A percentile compares a stretch with the other conserved stretches of the same genome.
phyloP scores from a whole-genome alignment of 2,888 invertebrate genomes.

The Phengaris arion region DNA sequence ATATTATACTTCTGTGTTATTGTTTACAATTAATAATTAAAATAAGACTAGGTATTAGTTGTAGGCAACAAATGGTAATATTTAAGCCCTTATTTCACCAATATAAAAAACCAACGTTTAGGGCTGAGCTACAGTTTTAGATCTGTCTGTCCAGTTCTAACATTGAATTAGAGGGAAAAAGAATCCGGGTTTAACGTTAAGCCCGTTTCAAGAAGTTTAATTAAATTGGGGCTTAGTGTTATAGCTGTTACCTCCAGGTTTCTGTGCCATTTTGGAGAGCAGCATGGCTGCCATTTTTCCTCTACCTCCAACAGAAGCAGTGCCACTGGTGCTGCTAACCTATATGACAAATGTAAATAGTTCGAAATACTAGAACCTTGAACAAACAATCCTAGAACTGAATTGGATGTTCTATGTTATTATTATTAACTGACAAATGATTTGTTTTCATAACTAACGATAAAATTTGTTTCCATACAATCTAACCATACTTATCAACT shows the following conservation, averaged over 20 bases:
- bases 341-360: constrained; percentile 34
- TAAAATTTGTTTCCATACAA: not conserved
- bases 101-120: too few relatives aligned
- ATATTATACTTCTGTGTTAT: too few relatives aligned
- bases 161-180: too few relatives aligned
- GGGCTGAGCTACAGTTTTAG: too few relatives aligned
- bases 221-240: not conserved
- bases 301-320: constrained; percentile 54
- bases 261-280: constrained; percentile 56
- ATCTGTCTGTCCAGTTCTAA: too few relatives aligned
- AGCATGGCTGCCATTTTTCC: constrained; percentile 61
- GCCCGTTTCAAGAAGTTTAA: too few relatives aligned
- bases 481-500: not conserved
- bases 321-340: constrained; percentile 43
- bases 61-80: too few relatives aligned
- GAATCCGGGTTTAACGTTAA: too few relatives aligned
- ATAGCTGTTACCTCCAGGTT: constrained; percentile 49
- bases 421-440: not conserved
- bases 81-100: too few relatives aligned
- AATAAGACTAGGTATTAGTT: too few relatives aligned
- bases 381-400: not conserved
- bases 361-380: not conserved
- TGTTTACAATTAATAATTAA: not conserved
- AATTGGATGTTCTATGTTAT: not conserved
- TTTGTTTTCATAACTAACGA: not conserved